phyloP scores from a whole-genome alignment of 2,888 invertebrate genomes.

The Sericinus montela region DNA sequence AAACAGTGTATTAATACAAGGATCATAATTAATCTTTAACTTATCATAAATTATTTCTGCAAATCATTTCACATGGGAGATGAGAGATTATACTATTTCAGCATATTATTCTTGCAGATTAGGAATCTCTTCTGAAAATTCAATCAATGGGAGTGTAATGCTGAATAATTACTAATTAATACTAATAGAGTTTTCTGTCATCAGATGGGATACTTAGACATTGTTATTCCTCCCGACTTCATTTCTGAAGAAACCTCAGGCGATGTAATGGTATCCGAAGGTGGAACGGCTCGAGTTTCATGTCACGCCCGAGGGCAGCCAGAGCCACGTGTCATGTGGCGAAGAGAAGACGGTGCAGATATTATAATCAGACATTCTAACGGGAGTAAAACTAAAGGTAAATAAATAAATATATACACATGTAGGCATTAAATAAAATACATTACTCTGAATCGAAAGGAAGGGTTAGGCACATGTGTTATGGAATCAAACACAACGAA shows the following conservation, averaged over 20 bases:
- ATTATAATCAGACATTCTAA: slow-evolving; percentile 86
- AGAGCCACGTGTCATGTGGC: slow-evolving; percentile 88
- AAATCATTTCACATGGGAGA: background rate
- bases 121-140: no score
- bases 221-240: slow-evolving; percentile 95
- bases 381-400: slow-evolving; percentile 83
- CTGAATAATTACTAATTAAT: no score
- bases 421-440: no score
- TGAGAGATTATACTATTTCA: no score
- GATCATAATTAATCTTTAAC: slow-evolving; percentile 3
- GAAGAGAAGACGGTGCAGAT: slow-evolving; percentile 89
- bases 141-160: no score
- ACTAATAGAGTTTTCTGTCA: no score
- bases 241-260: slow-evolving; percentile 92
- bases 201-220: slow-evolving; percentile 91
- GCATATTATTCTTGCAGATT: no score
- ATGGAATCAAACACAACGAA: no score
- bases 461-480: no score
- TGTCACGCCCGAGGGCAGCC: slow-evolving; percentile 90
- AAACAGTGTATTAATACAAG: slow-evolving; percentile 16
- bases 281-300: slow-evolving; percentile 83
- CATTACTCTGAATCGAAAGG: no score
- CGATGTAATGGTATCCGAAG: slow-evolving; percentile 92
- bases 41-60: background rate
- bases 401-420: no score